Conservation (phyloP, 92 coral and sea anemone genomes). For the Phenganax subtilis region DNA sequence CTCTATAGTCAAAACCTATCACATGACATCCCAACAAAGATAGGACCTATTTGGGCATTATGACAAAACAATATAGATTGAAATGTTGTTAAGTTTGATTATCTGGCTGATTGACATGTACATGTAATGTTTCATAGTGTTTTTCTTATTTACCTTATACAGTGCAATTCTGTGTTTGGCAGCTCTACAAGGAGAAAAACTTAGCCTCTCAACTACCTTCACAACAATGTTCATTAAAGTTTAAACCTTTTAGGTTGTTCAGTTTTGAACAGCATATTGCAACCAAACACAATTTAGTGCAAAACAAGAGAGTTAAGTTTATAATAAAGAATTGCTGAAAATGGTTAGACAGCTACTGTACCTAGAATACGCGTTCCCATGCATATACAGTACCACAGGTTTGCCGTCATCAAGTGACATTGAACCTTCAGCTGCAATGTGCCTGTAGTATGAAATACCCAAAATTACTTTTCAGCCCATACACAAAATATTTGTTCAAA, state of each 20-base stretch:
- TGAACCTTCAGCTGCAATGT: constrained; percentile 17
- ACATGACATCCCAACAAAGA: constrained; percentile 73
- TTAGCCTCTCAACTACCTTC: no score
- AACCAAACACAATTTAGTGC: not conserved
- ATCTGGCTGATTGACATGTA: not conserved
- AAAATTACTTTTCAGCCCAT: not conserved
- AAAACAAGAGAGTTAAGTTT: not conserved
- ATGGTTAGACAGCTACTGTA: constrained; percentile 7
- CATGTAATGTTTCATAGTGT: not conserved
- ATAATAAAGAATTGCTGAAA: no score
- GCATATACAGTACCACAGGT: constrained; percentile 75
- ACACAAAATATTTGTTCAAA: not conserved
- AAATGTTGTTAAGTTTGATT: not conserved
- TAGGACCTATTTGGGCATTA: constrained; percentile 50
- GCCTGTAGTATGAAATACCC: constrained; percentile 1
- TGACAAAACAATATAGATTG: not conserved
- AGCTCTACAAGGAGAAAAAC: constrained; percentile 45
- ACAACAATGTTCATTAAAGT: no score
- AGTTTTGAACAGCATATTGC: no score
- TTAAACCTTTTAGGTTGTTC: no score
- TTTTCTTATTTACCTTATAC: constrained; percentile 59
- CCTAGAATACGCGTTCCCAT: constrained; percentile 91
- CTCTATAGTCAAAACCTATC: constrained; percentile 79
- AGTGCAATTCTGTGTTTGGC: constrained; percentile 60
- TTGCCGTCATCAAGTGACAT: constrained; percentile 60